Evolutionary conservation across 2,888 invertebrate genomes (phyloP).

Genomic region (Trisateles emortualis): DNA sequence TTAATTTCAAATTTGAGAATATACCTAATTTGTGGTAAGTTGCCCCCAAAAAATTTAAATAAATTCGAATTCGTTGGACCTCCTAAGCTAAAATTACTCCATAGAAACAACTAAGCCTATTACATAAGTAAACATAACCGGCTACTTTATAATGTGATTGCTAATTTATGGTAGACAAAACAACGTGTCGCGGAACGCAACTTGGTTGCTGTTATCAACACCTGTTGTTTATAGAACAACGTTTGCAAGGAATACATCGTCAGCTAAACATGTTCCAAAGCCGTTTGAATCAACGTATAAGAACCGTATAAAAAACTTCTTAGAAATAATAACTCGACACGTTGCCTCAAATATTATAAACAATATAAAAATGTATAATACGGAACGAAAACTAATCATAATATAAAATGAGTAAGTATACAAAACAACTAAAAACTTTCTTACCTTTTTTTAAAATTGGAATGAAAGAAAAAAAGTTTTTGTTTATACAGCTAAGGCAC

Average conservation of each 20-base stretch:
- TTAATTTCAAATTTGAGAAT: too few relatives aligned
- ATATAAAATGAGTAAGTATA: not conserved
- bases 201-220: not conserved
- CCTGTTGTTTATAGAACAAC: not conserved
- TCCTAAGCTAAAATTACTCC: too few relatives aligned
- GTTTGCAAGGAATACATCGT: not conserved
- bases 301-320: not conserved
- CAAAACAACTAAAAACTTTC: constrained; percentile 3
- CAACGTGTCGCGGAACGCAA: not conserved
- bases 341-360: too few relatives aligned
- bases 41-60: too few relatives aligned
- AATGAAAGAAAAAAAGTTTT: constrained; percentile 17
- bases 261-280: not conserved
- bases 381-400: not conserved
- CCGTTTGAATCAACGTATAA: not conserved
- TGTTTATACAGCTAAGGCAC: constrained; percentile 28
- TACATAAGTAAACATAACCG: too few relatives aligned
- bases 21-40: too few relatives aligned
- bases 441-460: constrained; percentile 25
- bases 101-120: too few relatives aligned
- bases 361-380: not conserved
- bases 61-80: too few relatives aligned
- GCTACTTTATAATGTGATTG: not conserved
- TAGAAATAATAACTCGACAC: not conserved
- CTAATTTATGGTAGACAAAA: not conserved